Conservation (phyloP, 2,797 vertebrate genomes). For the Nothura maculosa region DNA sequence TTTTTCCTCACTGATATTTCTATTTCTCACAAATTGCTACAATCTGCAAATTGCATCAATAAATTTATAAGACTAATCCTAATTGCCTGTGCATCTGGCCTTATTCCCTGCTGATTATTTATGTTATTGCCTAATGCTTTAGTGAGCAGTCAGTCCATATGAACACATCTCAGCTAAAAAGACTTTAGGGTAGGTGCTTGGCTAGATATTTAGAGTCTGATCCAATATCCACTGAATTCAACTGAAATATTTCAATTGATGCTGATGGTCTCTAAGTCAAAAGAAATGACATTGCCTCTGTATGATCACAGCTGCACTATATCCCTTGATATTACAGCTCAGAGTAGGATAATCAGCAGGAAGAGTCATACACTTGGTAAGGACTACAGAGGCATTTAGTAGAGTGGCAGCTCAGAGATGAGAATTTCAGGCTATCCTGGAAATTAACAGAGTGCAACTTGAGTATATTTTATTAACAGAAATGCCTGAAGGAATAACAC, state of each 20-base stretch:
- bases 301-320: not conserved
- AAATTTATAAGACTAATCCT: conserved; percentile 9
- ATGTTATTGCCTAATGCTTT: not conserved
- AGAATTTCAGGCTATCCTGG: not conserved
- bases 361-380: not conserved
- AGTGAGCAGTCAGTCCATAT: not conserved
- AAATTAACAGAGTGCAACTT: conserved; percentile 19
- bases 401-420: not conserved
- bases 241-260: not conserved
- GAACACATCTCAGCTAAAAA: not conserved
- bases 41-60: conserved; percentile 30
- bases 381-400: not conserved
- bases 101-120: conserved; percentile 5
- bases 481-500: conserved; percentile 4
- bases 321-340: not conserved
- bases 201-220: not conserved
- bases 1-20: not conserved
- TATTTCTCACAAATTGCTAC: not conserved
- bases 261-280: not conserved
- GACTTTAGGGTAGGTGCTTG: not conserved
- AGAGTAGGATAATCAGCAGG: not conserved
- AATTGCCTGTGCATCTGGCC: conserved; percentile 12
- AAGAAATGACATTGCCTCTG: not conserved
- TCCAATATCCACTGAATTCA: not conserved
- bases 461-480: conserved; percentile 15